Evolutionary conservation across 2,113 vertebrate genomes (phyloP).

Genomic region (Phalacrocorax carbo): DNA sequence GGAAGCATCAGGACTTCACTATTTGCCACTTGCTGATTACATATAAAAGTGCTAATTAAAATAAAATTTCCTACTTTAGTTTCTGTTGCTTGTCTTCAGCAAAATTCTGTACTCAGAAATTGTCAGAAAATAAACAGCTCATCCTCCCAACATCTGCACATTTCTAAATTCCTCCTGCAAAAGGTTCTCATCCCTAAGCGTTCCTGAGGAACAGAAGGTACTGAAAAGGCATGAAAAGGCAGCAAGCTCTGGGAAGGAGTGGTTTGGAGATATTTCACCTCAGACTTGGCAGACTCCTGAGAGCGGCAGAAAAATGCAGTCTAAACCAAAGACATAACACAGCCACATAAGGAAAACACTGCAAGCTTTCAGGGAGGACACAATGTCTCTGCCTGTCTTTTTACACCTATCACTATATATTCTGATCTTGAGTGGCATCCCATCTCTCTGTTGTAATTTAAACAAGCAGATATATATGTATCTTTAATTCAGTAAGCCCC

Average conservation of each 20-base stretch:
- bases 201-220: neutral
- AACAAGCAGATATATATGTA: neutral
- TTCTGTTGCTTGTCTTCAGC: neutral
- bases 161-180: neutral
- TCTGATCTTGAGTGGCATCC: neutral
- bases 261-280: slow-evolving; percentile 5
- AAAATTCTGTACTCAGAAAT: neutral
- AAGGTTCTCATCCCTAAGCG: neutral
- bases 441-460: neutral
- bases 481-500: neutral
- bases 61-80: neutral
- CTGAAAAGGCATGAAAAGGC: neutral
- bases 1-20: neutral
- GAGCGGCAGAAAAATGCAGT: neutral
- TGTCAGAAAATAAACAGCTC: neutral
- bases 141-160: neutral
- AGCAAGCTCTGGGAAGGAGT: neutral
- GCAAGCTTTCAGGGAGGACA: neutral
- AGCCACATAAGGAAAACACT: neutral
- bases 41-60: neutral
- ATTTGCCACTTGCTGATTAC: neutral
- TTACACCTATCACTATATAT: neutral
- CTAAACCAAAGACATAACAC: neutral
- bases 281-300: neutral
- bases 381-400: neutral